Evolutionary conservation across 2,113 vertebrate species (phyloP).

Genomic region (Donacobius atricapilla): DNA sequence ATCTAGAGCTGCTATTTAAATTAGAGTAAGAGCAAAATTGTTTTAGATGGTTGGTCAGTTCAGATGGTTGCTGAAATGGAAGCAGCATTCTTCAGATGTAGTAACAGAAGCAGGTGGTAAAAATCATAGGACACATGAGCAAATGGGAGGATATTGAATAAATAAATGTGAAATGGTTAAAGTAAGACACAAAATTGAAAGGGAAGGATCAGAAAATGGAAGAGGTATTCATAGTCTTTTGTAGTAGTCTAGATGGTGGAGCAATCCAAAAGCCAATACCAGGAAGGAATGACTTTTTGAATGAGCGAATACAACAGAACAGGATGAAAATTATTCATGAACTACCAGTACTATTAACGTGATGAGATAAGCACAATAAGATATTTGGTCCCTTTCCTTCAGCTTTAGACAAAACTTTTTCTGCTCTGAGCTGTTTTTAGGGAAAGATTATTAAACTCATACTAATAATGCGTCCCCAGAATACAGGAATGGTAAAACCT

Average conservation of each 20-base stretch:
- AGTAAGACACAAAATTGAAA: background rate
- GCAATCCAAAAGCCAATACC: background rate
- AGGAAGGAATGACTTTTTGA: background rate
- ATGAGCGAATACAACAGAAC: background rate
- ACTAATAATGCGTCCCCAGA: background rate
- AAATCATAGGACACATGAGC: background rate
- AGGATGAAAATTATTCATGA: background rate
- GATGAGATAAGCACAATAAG: background rate
- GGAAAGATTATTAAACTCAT: background rate
- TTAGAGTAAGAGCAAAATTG: background rate
- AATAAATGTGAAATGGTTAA: background rate
- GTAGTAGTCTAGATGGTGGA: background rate
- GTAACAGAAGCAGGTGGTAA: background rate
- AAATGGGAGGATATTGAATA: background rate
- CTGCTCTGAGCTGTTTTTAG: background rate
- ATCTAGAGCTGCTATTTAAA: background rate
- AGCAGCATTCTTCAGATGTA: background rate
- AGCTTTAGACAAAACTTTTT: background rate
- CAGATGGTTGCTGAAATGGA: background rate
- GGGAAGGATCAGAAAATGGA: background rate
- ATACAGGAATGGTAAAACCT: background rate
- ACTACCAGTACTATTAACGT: background rate
- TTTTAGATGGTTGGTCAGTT: background rate
- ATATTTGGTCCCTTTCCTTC: background rate
- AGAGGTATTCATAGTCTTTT: background rate